Conservation (phyloP, 1,140 invertebrate genomes). For the Artemia franciscana region DNA sequence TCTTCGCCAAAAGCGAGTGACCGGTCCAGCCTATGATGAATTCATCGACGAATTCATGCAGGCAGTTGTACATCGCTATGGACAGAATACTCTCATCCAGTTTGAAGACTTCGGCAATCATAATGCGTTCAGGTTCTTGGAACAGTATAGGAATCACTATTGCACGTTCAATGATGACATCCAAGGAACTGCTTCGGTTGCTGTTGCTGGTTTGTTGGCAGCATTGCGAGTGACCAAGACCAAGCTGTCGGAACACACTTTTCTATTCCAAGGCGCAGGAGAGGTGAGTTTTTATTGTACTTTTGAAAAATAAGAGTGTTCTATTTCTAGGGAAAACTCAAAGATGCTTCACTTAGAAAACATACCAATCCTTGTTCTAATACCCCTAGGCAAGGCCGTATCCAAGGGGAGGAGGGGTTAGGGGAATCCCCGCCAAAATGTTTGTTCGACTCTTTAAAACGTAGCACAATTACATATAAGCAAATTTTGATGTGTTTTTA, state of each 20-base stretch:
- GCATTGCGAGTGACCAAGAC: conserved; percentile 52
- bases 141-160: conserved; percentile 62
- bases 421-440: no score
- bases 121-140: conserved; percentile 73
- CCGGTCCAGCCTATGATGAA: conserved; percentile 72
- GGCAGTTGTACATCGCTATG: conserved; percentile 71
- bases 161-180: conserved; percentile 96
- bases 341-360: no score
- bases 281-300: no score
- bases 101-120: conserved; percentile 91
- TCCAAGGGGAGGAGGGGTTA: no score
- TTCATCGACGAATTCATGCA: conserved; percentile 97
- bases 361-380: no score
- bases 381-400: no score
- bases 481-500: no score
- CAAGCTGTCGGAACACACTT: conserved; percentile 51
- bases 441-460: no score
- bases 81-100: conserved; percentile 65
- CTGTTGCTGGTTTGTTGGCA: conserved; percentile 67
- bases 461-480: no score
- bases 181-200: conserved; percentile 80
- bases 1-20: conserved; percentile 54
- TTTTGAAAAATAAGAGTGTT: no score
- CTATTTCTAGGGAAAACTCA: no score
- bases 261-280: conserved; percentile 77